Evolutionary conservation across 2,888 invertebrate genomes (phyloP).

Genomic region (Drosophila paranaensis): DNA sequence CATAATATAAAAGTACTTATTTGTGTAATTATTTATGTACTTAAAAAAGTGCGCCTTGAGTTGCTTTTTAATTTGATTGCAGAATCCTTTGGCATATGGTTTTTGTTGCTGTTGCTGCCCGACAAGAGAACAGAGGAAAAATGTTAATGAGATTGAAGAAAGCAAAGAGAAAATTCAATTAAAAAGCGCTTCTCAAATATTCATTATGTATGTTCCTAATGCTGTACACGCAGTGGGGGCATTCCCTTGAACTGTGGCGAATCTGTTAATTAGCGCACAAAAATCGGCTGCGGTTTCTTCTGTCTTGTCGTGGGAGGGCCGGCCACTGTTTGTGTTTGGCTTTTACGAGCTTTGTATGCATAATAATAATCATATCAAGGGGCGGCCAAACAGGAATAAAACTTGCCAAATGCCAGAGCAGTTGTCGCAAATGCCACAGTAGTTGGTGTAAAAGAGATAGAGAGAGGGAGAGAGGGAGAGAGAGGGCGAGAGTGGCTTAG

Average conservation of each 20-base stretch:
- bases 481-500: neutral
- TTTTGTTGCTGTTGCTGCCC: slow-evolving; percentile 27
- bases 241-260: slow-evolving; percentile 23
- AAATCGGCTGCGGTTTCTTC: slow-evolving; percentile 63
- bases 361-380: slow-evolving; percentile 71
- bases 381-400: slow-evolving; percentile 45
- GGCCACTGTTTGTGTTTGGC: slow-evolving; percentile 29
- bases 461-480: slow-evolving; percentile 5
- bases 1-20: slow-evolving; percentile 24
- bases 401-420: slow-evolving; percentile 58
- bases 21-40: slow-evolving; percentile 43
- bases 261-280: slow-evolving; percentile 65
- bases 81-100: slow-evolving; percentile 60
- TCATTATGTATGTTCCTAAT: slow-evolving; percentile 62
- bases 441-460: slow-evolving; percentile 10
- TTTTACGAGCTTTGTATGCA: slow-evolving; percentile 53
- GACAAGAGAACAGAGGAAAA: neutral
- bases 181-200: slow-evolving; percentile 76
- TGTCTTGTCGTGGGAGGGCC: slow-evolving; percentile 8
- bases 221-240: slow-evolving; percentile 19
- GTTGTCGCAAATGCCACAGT: slow-evolving; percentile 41
- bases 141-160: slow-evolving; percentile 40
- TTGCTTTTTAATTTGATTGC: slow-evolving; percentile 72
- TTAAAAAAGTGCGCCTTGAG: slow-evolving; percentile 33
- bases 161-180: slow-evolving; percentile 67